Evolutionary conservation across 2,113 vertebrate genomes (phyloP).

Genomic region (Pedetes capensis): DNA sequence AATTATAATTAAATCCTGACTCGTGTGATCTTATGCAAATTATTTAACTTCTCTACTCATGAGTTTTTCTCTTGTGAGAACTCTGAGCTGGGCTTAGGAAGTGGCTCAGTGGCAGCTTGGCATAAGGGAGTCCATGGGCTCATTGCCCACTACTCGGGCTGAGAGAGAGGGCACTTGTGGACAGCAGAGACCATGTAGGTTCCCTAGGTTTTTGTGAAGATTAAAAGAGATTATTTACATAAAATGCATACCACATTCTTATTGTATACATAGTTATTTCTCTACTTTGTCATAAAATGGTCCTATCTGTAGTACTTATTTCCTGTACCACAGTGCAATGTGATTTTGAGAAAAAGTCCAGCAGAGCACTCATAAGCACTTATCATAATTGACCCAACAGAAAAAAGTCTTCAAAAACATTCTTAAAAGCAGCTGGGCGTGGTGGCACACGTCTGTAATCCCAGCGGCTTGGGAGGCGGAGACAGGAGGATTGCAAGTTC

Average conservation of each 20-base stretch:
- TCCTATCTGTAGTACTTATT: not conserved
- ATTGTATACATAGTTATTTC: not conserved
- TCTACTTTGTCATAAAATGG: not conserved
- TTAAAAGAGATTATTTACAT: not conserved
- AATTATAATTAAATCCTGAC: not conserved
- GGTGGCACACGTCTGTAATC: too few relatives aligned
- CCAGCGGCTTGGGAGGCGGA: too few relatives aligned
- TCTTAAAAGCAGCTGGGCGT: not conserved
- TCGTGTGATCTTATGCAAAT: not conserved
- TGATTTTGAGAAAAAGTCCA: not conserved
- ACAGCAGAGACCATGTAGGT: not conserved
- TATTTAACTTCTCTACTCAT: not conserved
- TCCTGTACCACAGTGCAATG: not conserved
- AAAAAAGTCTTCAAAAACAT: not conserved
- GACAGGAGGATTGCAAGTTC: too few relatives aligned
- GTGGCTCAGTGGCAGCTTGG: not conserved
- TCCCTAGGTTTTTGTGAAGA: not conserved
- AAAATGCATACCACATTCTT: not conserved
- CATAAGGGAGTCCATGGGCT: not conserved
- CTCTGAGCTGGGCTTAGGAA: not conserved
- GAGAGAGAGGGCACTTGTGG: too few relatives aligned
- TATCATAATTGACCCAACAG: not conserved
- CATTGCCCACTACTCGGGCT: not conserved
- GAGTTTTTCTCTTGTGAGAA: constrained; percentile 5
- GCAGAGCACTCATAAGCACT: not conserved